These are phyloP conservation scores for Macrobrachium rosenbergii DNA, from an alignment of 1,140 invertebrate genomes.

Conservation along the genomic window DNA sequence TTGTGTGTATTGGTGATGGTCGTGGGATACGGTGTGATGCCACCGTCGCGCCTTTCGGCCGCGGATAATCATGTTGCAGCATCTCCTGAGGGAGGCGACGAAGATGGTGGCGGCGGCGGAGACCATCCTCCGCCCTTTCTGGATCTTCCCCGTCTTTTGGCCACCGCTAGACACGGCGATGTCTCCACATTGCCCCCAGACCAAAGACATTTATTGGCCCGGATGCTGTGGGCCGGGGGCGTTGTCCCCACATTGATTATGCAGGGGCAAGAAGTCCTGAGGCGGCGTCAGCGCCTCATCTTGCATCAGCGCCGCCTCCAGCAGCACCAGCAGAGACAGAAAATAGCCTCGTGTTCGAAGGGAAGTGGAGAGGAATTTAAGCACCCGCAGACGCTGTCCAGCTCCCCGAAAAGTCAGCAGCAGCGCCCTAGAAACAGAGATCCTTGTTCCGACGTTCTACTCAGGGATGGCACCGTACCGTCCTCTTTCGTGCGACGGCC, in stretches of 20 bases:
- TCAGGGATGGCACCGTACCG: too few species aligned
- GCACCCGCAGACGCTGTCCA: too few species aligned
- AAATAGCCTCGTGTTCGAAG: too few species aligned
- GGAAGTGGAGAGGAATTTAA: too few species aligned
- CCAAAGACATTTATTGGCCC: conserved; percentile 22
- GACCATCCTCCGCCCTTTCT: too few species aligned
- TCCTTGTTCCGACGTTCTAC: too few species aligned
- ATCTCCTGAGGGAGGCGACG: too few species aligned
- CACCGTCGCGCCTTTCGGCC: background rate
- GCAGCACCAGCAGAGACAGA: too few species aligned
- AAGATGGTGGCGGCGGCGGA: background rate
- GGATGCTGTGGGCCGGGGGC: background rate
- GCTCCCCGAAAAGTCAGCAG: too few species aligned
- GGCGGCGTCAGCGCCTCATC: background rate
- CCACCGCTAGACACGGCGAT: background rate
- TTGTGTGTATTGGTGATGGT: background rate
- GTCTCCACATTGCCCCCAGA: background rate
- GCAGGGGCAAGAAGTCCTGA: background rate
- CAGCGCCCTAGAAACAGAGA: too few species aligned
- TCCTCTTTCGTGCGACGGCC: too few species aligned
- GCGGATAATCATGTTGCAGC: too few species aligned
- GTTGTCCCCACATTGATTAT: background rate
- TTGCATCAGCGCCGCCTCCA: background rate
- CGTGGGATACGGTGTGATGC: background rate
- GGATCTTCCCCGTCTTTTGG: background rate